phyloP scores from a whole-genome alignment of 1,140 invertebrate genomes.

The Aleiodes sp. region DNA sequence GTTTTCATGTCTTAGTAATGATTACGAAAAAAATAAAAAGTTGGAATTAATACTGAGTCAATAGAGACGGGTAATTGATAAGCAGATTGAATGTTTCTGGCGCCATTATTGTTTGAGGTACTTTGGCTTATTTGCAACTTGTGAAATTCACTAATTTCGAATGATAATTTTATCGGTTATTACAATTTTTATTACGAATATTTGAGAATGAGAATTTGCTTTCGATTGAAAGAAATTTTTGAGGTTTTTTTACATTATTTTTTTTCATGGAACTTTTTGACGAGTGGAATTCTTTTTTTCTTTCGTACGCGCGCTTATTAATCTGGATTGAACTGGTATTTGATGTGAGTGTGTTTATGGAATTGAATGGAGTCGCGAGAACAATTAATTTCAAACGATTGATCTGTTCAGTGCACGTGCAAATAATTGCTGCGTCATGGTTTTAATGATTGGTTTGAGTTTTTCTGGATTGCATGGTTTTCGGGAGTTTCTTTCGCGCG shows the following conservation, averaged over 20 bases:
- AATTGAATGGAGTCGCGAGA: neutral
- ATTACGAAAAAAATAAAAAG: too few relatives aligned
- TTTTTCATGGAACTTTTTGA: neutral
- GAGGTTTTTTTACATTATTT: too few relatives aligned
- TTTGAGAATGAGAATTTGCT: too few relatives aligned
- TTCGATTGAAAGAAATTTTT: too few relatives aligned
- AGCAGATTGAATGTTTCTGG: neutral
- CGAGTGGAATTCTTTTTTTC: neutral
- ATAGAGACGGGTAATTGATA: neutral
- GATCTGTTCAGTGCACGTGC: neutral
- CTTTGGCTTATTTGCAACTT: neutral
- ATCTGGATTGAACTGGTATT: neutral
- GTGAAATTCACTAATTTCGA: neutral
- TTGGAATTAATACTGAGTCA: neutral
- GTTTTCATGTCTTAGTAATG: too few relatives aligned
- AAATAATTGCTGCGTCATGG: too few relatives aligned
- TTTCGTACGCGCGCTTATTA: neutral
- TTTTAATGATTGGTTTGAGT: too few relatives aligned
- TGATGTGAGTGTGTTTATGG: neutral
- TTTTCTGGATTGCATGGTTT: too few relatives aligned
- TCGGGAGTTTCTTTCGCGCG: too few relatives aligned
- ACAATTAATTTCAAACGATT: neutral
- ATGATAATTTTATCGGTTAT: neutral
- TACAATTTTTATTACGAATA: too few relatives aligned
- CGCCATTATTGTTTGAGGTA: neutral